phyloP scores from a whole-genome alignment of 2,113 vertebrate species.

The Calyptommatus sinebrachiatus region DNA sequence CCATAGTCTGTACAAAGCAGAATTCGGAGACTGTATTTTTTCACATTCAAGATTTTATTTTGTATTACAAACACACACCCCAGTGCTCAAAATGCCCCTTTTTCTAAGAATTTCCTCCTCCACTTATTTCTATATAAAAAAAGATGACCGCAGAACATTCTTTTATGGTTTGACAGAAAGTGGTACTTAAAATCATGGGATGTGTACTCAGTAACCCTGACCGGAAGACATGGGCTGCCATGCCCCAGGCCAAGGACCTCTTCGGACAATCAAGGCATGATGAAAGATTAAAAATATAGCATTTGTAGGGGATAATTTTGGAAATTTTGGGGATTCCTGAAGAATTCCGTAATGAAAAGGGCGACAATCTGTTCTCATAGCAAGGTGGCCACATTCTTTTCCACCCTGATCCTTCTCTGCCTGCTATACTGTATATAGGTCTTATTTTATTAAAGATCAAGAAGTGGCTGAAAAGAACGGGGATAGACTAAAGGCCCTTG shows the following conservation, averaged over 20 bases:
- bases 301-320: slow-evolving; percentile 31
- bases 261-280: slow-evolving; percentile 54
- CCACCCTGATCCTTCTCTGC: not conserved
- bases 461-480: no score
- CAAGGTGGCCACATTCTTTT: not conserved
- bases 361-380: slow-evolving; percentile 42
- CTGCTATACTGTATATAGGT: not conserved
- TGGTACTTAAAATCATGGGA: slow-evolving; percentile 53
- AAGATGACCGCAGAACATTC: slow-evolving; percentile 62
- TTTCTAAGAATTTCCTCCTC: slow-evolving; percentile 57
- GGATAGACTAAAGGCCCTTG: no score
- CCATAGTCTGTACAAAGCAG: not conserved
- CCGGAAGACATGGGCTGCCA: slow-evolving; percentile 51
- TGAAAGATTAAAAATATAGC: not conserved
- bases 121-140: slow-evolving; percentile 20
- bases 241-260: slow-evolving; percentile 30
- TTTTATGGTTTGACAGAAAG: slow-evolving; percentile 63
- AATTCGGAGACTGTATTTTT: slow-evolving; percentile 17
- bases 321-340: slow-evolving; percentile 26
- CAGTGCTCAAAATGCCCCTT: slow-evolving; percentile 52
- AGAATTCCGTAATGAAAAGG: slow-evolving; percentile 41
- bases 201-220: slow-evolving; percentile 51
- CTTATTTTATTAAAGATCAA: not conserved
- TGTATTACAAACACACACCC: slow-evolving; percentile 55
- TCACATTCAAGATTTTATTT: slow-evolving; percentile 69